Conservation (phyloP, 23 tunicate genomes). For the Corella eumyota region DNA sequence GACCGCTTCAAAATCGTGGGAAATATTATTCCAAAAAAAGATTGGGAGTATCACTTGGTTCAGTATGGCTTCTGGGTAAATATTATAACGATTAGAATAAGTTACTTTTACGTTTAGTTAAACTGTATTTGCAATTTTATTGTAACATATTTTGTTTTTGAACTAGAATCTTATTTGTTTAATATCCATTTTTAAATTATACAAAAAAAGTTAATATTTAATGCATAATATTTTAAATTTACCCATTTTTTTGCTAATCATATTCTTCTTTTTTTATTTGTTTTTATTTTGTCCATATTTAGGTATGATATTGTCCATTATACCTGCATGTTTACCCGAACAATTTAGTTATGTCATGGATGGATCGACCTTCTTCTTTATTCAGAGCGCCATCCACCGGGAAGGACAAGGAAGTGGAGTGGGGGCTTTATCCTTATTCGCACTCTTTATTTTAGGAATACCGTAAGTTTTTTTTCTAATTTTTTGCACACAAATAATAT, state of each 20-base stretch:
- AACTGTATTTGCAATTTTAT: no score
- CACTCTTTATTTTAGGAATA: constrained; percentile 29
- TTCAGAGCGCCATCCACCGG: constrained; percentile 5
- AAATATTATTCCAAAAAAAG: constrained; percentile 39
- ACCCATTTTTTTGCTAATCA: no score
- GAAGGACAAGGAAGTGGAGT: constrained; percentile 3
- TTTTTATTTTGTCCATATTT: no score
- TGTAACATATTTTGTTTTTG: neutral
- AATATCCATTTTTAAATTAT: neutral
- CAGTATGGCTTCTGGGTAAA: constrained; percentile 71
- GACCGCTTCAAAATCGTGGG: constrained; percentile 67
- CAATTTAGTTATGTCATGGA: constrained; percentile 45
- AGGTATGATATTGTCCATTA: constrained; percentile 53
- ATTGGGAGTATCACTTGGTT: constrained; percentile 28
- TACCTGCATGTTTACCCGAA: constrained; percentile 51
- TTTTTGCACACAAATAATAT: neutral
- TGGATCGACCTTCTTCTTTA: constrained; percentile 57
- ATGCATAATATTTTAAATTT: no score
- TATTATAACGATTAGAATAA: neutral
- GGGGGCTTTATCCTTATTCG: constrained; percentile 17
- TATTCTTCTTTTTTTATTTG: no score
- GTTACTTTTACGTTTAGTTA: no score
- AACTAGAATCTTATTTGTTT: neutral
- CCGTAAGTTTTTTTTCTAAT: constrained; percentile 23
- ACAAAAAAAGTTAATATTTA: neutral